Evolutionary conservation across 1,140 invertebrate species (phyloP).

Genomic region (Octopus bimaculoides): DNA sequence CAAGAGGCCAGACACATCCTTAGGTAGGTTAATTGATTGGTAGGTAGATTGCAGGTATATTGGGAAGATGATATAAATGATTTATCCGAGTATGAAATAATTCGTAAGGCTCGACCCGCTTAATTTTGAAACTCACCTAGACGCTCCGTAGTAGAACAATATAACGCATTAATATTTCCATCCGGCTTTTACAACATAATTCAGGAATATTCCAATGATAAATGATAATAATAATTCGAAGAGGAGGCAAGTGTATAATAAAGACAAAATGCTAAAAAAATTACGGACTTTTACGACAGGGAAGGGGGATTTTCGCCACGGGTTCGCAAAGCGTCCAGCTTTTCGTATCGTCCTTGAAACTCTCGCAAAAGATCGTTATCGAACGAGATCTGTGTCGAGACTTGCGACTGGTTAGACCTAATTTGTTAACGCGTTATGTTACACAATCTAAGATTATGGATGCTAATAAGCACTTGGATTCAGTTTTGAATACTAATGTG

Average conservation of each 20-base stretch:
- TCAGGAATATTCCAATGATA: background rate
- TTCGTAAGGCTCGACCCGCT: background rate
- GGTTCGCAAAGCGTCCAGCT: background rate
- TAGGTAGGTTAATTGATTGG: background rate
- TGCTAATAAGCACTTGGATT: no score
- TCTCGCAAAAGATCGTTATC: constrained; percentile 10
- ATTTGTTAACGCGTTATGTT: no score
- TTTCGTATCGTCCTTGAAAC: constrained; percentile 12
- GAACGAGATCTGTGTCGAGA: background rate
- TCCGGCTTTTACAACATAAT: background rate
- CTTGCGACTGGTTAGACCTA: no score
- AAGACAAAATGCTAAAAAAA: background rate
- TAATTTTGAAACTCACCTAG: constrained; percentile 6
- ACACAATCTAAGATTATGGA: no score
- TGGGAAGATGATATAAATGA: background rate
- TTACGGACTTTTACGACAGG: background rate
- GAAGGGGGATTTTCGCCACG: background rate
- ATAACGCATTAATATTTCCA: constrained; percentile 8
- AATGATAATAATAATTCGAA: background rate
- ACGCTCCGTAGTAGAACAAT: constrained; percentile 5
- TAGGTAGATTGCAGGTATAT: background rate
- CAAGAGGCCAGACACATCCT: constrained; percentile 13
- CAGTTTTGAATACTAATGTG: no score
- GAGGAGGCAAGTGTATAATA: background rate
- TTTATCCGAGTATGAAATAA: no score